phyloP scores from a whole-genome alignment of 2,888 invertebrate genomes.

The Chymomyza fuscimana region DNA sequence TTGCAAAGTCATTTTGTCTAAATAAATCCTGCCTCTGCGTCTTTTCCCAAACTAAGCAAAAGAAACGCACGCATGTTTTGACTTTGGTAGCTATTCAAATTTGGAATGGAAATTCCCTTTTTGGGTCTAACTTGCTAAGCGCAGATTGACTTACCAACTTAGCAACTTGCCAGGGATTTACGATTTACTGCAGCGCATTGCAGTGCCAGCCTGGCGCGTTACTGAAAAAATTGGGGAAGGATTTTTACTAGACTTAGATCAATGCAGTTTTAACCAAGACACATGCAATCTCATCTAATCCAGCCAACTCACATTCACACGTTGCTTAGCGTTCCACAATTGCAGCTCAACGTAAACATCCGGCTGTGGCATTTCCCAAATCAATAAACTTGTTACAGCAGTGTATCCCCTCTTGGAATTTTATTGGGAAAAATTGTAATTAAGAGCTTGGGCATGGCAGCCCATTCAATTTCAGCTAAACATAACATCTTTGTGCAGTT shows the following conservation, averaged over 20 bases:
- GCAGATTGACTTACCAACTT: slow-evolving; percentile 75
- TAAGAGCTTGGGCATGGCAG: background rate
- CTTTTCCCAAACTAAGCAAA: slow-evolving; percentile 50
- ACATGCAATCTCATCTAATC: background rate
- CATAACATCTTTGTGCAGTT: slow-evolving; percentile 10
- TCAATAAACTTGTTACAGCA: slow-evolving; percentile 65
- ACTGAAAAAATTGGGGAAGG: background rate
- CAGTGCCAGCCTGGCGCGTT: background rate
- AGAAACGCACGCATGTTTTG: slow-evolving; percentile 68
- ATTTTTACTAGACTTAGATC: background rate
- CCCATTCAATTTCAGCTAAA: background rate
- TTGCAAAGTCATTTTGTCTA: slow-evolving; percentile 77
- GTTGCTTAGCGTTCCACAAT: slow-evolving; percentile 47
- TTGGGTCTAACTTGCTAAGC: slow-evolving; percentile 42
- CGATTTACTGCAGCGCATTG: slow-evolving; percentile 25
- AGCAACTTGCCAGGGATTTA: slow-evolving; percentile 52
- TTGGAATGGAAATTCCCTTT: slow-evolving; percentile 47
- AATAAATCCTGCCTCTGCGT: slow-evolving; percentile 68
- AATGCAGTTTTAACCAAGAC: background rate
- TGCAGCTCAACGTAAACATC: slow-evolving; percentile 58
- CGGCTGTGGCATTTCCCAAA: slow-evolving; percentile 67
- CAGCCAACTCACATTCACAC: slow-evolving; percentile 50
- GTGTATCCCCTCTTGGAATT: slow-evolving; percentile 36
- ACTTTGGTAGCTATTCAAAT: slow-evolving; percentile 51
- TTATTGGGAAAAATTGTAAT: slow-evolving; percentile 55